Conservation (phyloP, 2,113 vertebrate genomes). For the Melanocharis versteri region DNA sequence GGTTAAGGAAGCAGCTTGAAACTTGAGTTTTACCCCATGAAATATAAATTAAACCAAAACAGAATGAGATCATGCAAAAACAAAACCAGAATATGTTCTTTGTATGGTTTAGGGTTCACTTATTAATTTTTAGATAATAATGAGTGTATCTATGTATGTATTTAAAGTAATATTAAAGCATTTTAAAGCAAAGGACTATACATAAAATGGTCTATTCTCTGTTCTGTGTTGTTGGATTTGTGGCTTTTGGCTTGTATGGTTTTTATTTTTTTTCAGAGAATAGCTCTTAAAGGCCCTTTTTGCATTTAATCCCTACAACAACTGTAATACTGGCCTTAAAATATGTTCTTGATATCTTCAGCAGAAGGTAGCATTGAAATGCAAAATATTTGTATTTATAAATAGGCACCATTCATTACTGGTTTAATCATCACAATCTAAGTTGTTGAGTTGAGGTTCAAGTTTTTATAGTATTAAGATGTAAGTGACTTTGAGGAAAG, state of each 20-base stretch:
- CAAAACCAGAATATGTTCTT: background rate
- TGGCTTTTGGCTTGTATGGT: background rate
- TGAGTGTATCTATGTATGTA: background rate
- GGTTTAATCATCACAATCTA: background rate
- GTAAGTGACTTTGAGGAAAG: background rate
- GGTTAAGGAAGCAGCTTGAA: background rate
- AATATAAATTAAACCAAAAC: background rate
- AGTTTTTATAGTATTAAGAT: background rate
- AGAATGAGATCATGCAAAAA: background rate
- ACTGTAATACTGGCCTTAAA: background rate
- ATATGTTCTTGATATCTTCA: background rate
- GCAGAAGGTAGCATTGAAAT: background rate
- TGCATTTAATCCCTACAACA: background rate
- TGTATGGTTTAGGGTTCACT: background rate
- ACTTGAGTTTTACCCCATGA: background rate
- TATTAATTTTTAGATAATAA: background rate
- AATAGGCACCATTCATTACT: background rate
- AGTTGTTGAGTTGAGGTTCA: background rate
- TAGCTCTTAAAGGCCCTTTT: background rate
- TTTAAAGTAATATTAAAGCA: background rate
- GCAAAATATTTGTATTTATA: background rate
- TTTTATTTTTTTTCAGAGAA: background rate
- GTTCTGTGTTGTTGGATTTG: background rate
- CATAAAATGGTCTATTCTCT: background rate
- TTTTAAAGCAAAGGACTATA: background rate